Evolutionary conservation across 2,888 invertebrate genomes (phyloP), one percentile per base, ranked within the genome.

Genomic region (Frankliniella fusca): DNA sequence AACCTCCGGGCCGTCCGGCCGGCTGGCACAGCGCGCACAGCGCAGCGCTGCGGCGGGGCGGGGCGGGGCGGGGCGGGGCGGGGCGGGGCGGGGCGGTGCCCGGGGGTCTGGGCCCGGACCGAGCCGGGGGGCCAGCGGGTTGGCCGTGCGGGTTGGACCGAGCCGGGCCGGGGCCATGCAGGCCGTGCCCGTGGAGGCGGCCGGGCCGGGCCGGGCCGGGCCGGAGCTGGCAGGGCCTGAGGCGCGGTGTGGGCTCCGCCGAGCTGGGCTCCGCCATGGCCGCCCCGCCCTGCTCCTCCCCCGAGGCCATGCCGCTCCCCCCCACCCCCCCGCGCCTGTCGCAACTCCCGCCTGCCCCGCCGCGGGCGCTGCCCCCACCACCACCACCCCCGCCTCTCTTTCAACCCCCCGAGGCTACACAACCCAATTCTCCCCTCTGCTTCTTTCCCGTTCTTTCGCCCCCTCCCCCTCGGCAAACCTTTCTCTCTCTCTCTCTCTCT

Each of bases 361-460:
- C 70, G 27, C 70, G 70, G 70, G 70, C 70, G 10, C 27, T 76
- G 23, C 70, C 70, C 11, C 27, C 2, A n/a, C 23, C 70, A 27
- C 10, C 70, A 23, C 70, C 27, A 23, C 70, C 70, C 70, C 70
- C 27, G 70, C 70, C 70, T 76, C 70, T 76, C 70, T 76, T 76
- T 76, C 70, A 76, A 76, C 70, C 70, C 70, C 38, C 70, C 70
- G 70, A 76, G 70, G 70, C 70, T 23, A 76, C 70, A 76, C 70
- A 76, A 76, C 70, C 70, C 70, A 76, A 76, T 76, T 76, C 70
- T 76, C 70, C 70, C 70, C 70, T 76, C 70, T 76, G 70, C 70
- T 76, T 76, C 70, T 76, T 76, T 76, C 23, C 70, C 70, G 70
- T 76, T 76, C 70, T 76, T 76, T 76, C 70, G 70, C 70, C 70